Base-by-base conservation (phyloP, 2,113 vertebrate species). In the Spermophilus dauricus region DNA sequence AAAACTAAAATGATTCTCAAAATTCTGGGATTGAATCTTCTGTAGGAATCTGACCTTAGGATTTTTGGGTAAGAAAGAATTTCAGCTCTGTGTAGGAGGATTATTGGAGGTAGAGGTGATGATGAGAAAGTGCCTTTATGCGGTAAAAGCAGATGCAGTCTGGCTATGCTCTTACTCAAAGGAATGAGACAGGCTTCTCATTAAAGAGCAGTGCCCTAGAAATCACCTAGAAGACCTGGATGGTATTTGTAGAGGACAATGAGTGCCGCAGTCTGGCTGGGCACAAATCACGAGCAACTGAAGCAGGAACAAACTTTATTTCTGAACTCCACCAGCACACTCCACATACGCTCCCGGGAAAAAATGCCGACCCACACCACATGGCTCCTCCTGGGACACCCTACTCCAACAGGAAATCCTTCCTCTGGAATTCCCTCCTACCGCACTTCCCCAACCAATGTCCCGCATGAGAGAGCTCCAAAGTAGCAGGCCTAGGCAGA, bases 121-220 rank as follows among this genome's bases (percentile, higher is more conserved):
- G 22, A 77, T 61, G 24, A 70, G 12, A 75, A 2, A 70, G 18
- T 82, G 26, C 80, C 58, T 87, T 93, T 20, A 84, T 10, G 88
- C 24, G 65, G 18, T 13, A 88, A 90, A 97, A 92, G 63, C 81
- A 92, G 77, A 92, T 83, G 14, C 4, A 77, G 18, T 58, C 56
- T 92, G 61, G 24, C 58, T 42, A 20, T 91, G 78, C 3, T 18
- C 48, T 95, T 76, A 58, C 34, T 77, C 14, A 87, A 88, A 95
- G n/a, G 14, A 92, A 84, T 24, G 30, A 80, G 67, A 53, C 16
- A 65, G 22, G 26, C 30, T 93, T 86, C 51, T 93, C 69, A 73
- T 81, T 80, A 56, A 92, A 90, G 56, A 84, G 2, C 4, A 70
- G 63, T 78, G 42, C 0, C 48, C 58, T 87, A 63, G 3, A 89